phyloP scores from a whole-genome alignment of 1,140 invertebrate genomes.

The Lepidotrigona ventralis region DNA sequence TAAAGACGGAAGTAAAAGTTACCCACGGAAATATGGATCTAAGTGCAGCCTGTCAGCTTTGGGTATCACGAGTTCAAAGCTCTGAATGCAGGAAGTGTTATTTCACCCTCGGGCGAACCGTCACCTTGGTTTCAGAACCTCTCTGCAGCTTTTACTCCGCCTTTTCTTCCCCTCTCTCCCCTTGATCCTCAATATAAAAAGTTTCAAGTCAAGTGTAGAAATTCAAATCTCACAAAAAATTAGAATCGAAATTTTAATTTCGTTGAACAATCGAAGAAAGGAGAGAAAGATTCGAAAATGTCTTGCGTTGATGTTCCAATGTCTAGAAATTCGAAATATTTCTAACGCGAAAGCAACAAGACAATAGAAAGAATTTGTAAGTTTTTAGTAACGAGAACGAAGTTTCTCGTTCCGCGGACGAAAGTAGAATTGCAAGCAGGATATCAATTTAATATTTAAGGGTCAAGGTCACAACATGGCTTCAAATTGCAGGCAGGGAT shows the following conservation, averaged over 20 bases:
- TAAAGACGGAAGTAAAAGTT: constrained; percentile 41
- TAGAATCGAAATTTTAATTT: no score
- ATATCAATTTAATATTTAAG: constrained; percentile 26
- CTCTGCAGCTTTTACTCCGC: background rate
- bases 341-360: background rate
- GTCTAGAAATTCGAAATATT: background rate
- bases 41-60: constrained; percentile 18
- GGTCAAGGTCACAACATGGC: constrained; percentile 47
- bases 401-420: constrained; percentile 29
- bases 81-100: constrained; percentile 54
- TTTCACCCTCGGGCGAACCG: constrained; percentile 37
- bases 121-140: constrained; percentile 50
- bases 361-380: background rate
- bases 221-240: no score
- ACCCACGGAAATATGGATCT: constrained; percentile 22
- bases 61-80: constrained; percentile 50
- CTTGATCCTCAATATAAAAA: no score
- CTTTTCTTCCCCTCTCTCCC: background rate
- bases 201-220: no score
- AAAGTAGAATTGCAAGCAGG: constrained; percentile 34
- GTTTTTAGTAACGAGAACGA: constrained; percentile 12
- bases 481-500: background rate
- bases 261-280: no score
- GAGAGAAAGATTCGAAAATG: no score
- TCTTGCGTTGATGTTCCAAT: no score